Conservation (phyloP, 2,888 invertebrate genomes). For the Apodemia duryi region DNA sequence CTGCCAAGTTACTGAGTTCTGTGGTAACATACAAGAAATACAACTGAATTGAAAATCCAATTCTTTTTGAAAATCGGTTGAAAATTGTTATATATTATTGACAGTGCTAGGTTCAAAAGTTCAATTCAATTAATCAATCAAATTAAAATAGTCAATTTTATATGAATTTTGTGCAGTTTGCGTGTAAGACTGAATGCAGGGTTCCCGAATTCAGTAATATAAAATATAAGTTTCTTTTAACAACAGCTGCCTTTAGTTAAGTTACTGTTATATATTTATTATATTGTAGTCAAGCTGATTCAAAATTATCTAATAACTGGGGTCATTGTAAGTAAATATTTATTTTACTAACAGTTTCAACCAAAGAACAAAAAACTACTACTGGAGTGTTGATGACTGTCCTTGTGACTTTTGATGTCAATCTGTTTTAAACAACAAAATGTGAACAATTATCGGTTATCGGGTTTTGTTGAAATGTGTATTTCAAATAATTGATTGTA, state of each 20-base stretch:
- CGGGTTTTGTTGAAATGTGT: too few species aligned
- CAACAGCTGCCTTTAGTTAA: slow-evolving; percentile 36
- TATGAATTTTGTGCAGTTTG: slow-evolving; percentile 13
- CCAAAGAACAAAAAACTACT: too few species aligned
- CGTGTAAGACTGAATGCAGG: slow-evolving; percentile 17
- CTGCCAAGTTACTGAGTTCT: too few species aligned
- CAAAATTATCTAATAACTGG: slow-evolving; percentile 19
- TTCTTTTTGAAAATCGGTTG: too few species aligned
- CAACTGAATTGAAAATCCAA: too few species aligned
- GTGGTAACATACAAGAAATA: too few species aligned
- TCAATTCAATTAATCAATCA: too few species aligned
- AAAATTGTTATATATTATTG: too few species aligned
- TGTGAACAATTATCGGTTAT: too few species aligned
- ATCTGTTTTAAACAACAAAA: background rate
- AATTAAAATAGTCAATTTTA: slow-evolving; percentile 15
- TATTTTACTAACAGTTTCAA: background rate
- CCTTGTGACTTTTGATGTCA: background rate
- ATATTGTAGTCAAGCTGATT: slow-evolving; percentile 34
- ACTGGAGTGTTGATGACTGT: too few species aligned
- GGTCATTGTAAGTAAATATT: background rate
- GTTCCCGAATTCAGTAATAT: slow-evolving; percentile 10
- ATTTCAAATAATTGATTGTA: too few species aligned
- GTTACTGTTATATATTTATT: slow-evolving; percentile 52
- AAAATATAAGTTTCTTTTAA: slow-evolving; percentile 37
- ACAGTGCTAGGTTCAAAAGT: too few species aligned